These are phyloP conservation scores for Caenorhabditis sinica DNA, from an alignment of 2,888 invertebrate species.

Conservation along the genomic window DNA sequence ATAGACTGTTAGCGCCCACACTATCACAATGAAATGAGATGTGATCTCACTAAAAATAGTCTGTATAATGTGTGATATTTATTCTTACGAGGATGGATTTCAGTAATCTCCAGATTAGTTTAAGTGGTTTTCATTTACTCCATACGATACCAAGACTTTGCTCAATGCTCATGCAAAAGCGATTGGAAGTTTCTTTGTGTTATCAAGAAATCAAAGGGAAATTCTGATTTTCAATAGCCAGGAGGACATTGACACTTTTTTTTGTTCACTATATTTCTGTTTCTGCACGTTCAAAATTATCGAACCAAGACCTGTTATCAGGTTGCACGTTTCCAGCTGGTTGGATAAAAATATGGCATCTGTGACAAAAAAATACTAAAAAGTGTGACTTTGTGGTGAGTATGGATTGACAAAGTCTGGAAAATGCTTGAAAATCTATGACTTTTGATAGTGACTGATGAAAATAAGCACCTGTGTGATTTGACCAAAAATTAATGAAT, in stretches of 20 bases:
- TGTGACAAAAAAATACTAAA: background rate
- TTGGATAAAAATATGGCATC: background rate
- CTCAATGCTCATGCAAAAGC: background rate
- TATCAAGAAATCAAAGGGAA: background rate
- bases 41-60: background rate
- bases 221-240: background rate
- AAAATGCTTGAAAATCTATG: too few relatives aligned
- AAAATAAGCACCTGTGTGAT: background rate
- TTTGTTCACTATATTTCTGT: background rate
- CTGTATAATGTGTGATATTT: background rate
- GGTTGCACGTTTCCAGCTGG: background rate
- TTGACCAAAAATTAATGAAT: background rate
- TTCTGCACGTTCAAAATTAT: conserved; percentile 7
- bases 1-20: background rate
- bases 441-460: too few relatives aligned
- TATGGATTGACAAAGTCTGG: background rate
- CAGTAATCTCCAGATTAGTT: background rate
- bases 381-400: background rate
- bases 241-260: background rate
- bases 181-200: background rate
- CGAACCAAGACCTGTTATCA: background rate
- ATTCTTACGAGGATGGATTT: background rate
- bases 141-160: background rate
- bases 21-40: too few relatives aligned
- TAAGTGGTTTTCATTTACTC: background rate